Evolutionary conservation across 1,140 invertebrate genomes (phyloP).

Genomic region (Hylyphantes graminicola): DNA sequence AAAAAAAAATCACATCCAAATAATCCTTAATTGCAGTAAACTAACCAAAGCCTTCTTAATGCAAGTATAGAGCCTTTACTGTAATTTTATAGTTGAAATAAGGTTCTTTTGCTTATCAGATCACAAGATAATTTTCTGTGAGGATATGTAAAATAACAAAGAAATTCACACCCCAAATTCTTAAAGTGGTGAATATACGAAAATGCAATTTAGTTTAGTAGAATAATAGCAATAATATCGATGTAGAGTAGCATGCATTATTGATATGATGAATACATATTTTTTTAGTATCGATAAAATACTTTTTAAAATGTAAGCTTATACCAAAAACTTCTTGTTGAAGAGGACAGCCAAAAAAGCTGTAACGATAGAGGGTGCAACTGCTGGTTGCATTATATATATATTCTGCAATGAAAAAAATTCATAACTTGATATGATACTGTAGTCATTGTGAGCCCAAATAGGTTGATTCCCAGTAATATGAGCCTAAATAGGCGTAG

Average conservation of each 20-base stretch:
- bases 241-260: constrained; percentile 60
- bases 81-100: too few relatives aligned
- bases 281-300: constrained; percentile 56
- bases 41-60: too few relatives aligned
- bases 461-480: constrained; percentile 25
- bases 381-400: constrained; percentile 43
- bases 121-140: too few relatives aligned
- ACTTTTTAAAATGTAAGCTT: constrained; percentile 60
- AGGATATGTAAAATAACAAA: background rate
- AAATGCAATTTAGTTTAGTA: constrained; percentile 58
- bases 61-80: too few relatives aligned
- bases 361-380: constrained; percentile 50
- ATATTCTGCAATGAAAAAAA: constrained; percentile 59
- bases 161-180: constrained; percentile 22
- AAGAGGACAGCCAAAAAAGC: constrained; percentile 59
- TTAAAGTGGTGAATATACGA: constrained; percentile 59
- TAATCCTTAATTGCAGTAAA: too few relatives aligned
- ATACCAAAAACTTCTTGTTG: constrained; percentile 59
- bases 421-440: constrained; percentile 59
- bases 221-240: constrained; percentile 59
- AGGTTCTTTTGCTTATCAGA: too few relatives aligned
- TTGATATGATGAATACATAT: constrained; percentile 59
- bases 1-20: too few relatives aligned
- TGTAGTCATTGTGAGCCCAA: constrained; percentile 53
- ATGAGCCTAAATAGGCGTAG: too few relatives aligned